These are phyloP conservation scores for Shinisaurus crocodilurus DNA, from an alignment of 2,113 vertebrate species.

Conservation along the genomic window DNA sequence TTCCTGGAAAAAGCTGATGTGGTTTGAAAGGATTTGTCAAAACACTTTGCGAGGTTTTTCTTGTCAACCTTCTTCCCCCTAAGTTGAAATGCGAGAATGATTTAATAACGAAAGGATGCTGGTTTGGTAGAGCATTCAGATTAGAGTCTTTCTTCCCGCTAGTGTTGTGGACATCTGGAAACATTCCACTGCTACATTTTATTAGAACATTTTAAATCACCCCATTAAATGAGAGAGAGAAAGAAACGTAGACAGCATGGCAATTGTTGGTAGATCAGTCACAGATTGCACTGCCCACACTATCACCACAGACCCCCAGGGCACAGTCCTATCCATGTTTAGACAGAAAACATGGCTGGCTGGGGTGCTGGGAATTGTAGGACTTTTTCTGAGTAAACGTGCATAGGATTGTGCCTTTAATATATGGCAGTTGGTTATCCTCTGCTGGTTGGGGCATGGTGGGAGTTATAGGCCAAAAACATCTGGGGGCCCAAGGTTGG, in stretches of 20 bases:
- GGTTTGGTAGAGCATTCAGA: slow-evolving; percentile 7
- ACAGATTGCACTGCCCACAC: slow-evolving; percentile 40
- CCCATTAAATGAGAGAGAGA: slow-evolving; percentile 54
- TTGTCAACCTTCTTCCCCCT: slow-evolving; percentile 22
- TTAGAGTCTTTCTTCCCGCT: slow-evolving; percentile 49
- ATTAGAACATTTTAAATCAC: slow-evolving; percentile 67
- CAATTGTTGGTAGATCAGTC: slow-evolving; percentile 58
- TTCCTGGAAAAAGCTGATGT: slow-evolving; percentile 33
- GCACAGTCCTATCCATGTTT: too few species aligned
- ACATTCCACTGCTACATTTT: slow-evolving; percentile 58
- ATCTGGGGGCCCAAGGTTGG: too few species aligned
- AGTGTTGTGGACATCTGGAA: slow-evolving; percentile 58
- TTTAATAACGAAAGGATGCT: slow-evolving; percentile 22
- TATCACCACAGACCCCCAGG: slow-evolving; percentile 44
- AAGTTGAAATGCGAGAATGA: slow-evolving; percentile 43
- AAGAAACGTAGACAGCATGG: slow-evolving; percentile 41
- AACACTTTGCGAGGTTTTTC: slow-evolving; percentile 13
- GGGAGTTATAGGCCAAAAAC: too few species aligned
- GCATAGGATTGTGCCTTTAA: not conserved
- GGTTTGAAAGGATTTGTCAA: slow-evolving; percentile 41
- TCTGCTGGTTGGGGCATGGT: too few species aligned
- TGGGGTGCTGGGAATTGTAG: too few species aligned
- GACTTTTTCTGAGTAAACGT: too few species aligned
- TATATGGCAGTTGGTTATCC: slow-evolving; percentile 24
- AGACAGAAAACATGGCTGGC: too few species aligned